These are phyloP conservation scores for Autographa gamma DNA, from an alignment of 2,888 invertebrate species.

Conservation along the genomic window DNA sequence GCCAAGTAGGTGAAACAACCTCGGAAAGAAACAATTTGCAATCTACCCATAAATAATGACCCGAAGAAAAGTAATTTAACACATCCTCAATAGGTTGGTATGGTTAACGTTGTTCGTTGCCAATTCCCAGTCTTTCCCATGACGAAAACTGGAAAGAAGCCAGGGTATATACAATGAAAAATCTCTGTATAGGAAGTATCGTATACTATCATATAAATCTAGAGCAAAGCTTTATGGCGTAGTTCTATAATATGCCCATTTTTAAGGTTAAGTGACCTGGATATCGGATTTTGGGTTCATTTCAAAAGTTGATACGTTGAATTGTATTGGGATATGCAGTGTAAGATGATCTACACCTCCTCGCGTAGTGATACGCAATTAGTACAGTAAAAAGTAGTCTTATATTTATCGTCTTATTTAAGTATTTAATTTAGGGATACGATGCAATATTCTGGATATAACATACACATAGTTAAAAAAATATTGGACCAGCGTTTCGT, in stretches of 20 bases:
- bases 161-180: conserved; percentile 74
- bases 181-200: conserved; percentile 61
- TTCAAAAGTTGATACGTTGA: neutral
- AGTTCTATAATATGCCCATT: conserved; percentile 39
- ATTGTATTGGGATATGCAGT: neutral
- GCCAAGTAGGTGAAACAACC: conserved; percentile 29
- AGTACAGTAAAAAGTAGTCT: no score
- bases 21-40: conserved; percentile 44
- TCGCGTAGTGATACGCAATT: neutral
- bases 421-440: no score
- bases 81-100: conserved; percentile 56
- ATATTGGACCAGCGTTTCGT: no score
- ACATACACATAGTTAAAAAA: no score
- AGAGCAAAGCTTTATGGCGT: conserved; percentile 35
- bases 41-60: conserved; percentile 41
- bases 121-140: conserved; percentile 63
- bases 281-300: conserved; percentile 9
- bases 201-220: conserved; percentile 62
- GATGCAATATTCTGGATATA: no score
- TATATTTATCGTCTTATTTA: no score
- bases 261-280: conserved; percentile 39
- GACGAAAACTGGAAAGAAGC: conserved; percentile 74
- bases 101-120: conserved; percentile 58
- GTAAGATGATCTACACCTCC: neutral
- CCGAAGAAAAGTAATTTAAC: conserved; percentile 60